Conservation (phyloP, 2,797 vertebrate species). For the Heliangelus exortis region DNA sequence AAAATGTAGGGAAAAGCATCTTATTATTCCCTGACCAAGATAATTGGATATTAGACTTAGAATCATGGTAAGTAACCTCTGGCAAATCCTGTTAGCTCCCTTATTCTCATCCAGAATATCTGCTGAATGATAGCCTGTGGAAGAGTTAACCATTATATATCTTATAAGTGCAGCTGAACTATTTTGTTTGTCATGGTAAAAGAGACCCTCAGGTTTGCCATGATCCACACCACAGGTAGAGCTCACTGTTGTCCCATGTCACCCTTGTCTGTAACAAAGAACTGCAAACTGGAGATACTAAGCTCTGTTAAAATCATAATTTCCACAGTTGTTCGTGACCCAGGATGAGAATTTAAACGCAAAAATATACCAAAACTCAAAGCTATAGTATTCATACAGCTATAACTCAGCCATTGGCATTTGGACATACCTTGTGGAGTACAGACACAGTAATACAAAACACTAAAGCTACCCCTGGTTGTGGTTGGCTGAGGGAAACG, state of each 20-base stretch:
- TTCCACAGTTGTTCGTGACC: slow-evolving; percentile 34
- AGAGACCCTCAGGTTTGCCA: not conserved
- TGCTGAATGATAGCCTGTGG: not conserved
- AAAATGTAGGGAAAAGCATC: not conserved
- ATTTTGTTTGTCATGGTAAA: not conserved
- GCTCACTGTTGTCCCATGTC: not conserved
- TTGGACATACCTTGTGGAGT: not conserved
- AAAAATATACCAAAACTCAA: slow-evolving; percentile 17
- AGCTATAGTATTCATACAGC: slow-evolving; percentile 24
- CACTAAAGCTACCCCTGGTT: slow-evolving; percentile 38
- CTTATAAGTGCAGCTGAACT: not conserved
- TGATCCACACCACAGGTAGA: not conserved
- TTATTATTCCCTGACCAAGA: slow-evolving; percentile 8
- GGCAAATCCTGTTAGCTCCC: slow-evolving; percentile 28
- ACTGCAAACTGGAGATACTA: not conserved
- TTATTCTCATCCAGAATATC: not conserved
- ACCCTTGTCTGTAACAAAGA: not conserved
- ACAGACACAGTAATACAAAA: slow-evolving; percentile 23
- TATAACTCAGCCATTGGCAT: slow-evolving; percentile 39
- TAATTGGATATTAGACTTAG: slow-evolving; percentile 36
- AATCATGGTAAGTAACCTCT: slow-evolving; percentile 20
- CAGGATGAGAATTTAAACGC: slow-evolving; percentile 12
- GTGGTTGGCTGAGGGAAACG: slow-evolving; percentile 50
- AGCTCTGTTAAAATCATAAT: not conserved
- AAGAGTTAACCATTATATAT: slow-evolving; percentile 6